A percentile compares a stretch with the other conserved stretches of the same genome.
Conservation (phyloP, 2,797 vertebrate species). For the Masticophis lateralis region DNA sequence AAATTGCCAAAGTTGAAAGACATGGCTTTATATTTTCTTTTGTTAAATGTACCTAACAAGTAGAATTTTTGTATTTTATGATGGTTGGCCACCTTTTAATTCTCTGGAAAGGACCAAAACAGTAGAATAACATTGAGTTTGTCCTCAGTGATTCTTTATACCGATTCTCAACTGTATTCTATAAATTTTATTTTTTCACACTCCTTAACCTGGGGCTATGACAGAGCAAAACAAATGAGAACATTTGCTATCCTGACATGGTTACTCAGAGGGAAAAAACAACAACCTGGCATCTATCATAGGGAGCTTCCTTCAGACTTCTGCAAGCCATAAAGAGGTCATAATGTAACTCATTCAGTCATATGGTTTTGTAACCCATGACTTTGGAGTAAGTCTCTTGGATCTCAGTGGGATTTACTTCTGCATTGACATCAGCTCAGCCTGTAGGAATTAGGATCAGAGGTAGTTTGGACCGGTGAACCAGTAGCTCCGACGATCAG, state of each 20-base stretch:
- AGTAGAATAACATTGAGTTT: background rate
- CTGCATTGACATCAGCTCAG: background rate
- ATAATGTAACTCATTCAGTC: background rate
- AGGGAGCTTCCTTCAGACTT: background rate
- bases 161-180: background rate
- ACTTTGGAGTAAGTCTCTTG: background rate
- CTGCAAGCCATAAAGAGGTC: background rate
- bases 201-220: background rate
- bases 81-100: slow-evolving; percentile 9
- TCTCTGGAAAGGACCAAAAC: background rate
- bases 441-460: too few species aligned
- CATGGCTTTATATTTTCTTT: background rate
- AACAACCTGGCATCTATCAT: background rate
- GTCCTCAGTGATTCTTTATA: background rate
- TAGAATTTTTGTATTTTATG: background rate
- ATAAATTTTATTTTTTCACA: background rate
- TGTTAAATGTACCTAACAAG: background rate
- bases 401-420: background rate
- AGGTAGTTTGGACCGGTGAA: too few species aligned
- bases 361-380: background rate
- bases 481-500: too few species aligned
- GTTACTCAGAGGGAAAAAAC: background rate
- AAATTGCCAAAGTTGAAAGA: background rate
- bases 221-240: background rate
- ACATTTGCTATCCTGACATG: background rate